Evolutionary conservation across 2,888 invertebrate species (phyloP), one percentile per base, ranked within the genome.

Genomic region (Marasmarcha lunaedactyla): DNA sequence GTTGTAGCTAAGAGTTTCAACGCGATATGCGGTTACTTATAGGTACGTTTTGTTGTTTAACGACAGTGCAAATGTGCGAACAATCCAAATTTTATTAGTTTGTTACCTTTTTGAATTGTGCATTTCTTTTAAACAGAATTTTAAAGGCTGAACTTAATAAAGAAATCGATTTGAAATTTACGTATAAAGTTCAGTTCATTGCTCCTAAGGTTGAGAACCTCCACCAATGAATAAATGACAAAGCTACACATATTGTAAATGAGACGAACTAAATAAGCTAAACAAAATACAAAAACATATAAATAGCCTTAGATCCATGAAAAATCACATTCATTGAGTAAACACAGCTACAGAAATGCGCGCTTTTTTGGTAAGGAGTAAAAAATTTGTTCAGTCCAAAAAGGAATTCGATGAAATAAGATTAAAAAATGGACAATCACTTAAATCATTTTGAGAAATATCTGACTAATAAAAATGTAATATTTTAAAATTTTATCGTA

Each of bases 331-430:
- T 79, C 67, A 62, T 58, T 57, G 63, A 59, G 57, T 55, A 57
- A 54, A 66, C 61, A 59, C 59, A 56, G 65, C 66, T 63, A 68
- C 71, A 57, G 59, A 67, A 70, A 81, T 81, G 81, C 71, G 72
- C 46, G 55, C 54, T 46, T 55, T 79, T 51, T 51, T 77, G 71
- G 81, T 81, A 60, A 68, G 79, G 2, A 7, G 4, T 30, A 3
- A 11, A 30, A 2, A 9, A 30, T 30, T 3, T 7, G 2, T n/a
- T 30, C 30, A 30, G 7, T 5, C 30, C 4, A 30, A 30, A 30
- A 30, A 30, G 10, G 7, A 20, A 20, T 7, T 20, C 20, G 7
- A 20, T n/a, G n/a, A n/a, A n/a, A n/a, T n/a, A n/a, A n/a, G n/a
- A n/a, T n/a, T 25, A 25, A 25, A 25, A 25, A 25, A 68, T 36